Evolutionary conservation across 2,797 vertebrate species (phyloP).

Genomic region (Mustela erminea): DNA sequence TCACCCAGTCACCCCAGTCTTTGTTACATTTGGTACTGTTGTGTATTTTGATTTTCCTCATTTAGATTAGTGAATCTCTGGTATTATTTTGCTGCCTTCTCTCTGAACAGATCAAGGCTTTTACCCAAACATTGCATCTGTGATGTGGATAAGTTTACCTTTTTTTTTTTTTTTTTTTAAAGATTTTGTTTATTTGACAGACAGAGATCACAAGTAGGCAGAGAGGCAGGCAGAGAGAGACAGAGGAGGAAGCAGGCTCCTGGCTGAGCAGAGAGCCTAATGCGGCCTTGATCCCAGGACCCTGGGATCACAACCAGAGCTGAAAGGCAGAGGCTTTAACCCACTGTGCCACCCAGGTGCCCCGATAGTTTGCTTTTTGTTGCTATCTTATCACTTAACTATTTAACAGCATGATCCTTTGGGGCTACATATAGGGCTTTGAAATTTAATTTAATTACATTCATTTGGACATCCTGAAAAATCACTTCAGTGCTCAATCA

Average conservation of each 20-base stretch:
- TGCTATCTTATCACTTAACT: not conserved
- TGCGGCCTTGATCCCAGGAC: no score
- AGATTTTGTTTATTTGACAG: no score
- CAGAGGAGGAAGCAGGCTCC: no score
- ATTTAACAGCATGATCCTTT: not conserved
- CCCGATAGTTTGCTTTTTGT: not conserved
- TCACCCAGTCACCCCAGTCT: not conserved
- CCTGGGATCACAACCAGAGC: no score
- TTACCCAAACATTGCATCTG: not conserved
- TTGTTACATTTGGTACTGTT: not conserved
- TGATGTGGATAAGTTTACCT: not conserved
- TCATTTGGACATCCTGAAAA: constrained; percentile 10
- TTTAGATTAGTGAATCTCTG: constrained; percentile 6
- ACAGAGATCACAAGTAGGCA: no score
- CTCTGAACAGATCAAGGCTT: not conserved
- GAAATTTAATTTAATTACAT: not conserved
- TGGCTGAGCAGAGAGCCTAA: no score
- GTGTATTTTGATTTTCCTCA: not conserved
- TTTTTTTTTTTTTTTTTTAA: not conserved
- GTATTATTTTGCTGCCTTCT: not conserved
- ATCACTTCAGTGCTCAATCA: not conserved
- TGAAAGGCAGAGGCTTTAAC: no score
- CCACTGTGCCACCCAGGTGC: no score
- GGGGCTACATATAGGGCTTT: not conserved
- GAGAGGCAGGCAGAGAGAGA: no score